phyloP scores from a whole-genome alignment of 2,888 invertebrate genomes.

The Tetragnatha montana region DNA sequence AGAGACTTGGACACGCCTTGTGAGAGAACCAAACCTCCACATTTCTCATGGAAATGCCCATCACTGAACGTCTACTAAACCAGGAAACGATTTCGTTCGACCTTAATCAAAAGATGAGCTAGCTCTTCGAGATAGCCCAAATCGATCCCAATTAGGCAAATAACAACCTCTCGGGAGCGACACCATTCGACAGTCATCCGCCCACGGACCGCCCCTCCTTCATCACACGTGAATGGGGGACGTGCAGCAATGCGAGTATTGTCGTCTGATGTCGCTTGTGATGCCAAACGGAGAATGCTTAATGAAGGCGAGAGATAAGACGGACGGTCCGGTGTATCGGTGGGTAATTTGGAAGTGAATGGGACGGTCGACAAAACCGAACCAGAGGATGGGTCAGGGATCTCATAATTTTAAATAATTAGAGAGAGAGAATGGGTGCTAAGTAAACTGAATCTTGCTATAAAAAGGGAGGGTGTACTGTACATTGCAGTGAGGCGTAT shows the following conservation, averaged over 20 bases:
- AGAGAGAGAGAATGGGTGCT: background rate
- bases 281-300: background rate
- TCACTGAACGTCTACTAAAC: background rate
- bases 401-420: background rate
- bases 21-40: background rate
- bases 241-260: slow-evolving; percentile 33
- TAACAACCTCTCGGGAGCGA: background rate
- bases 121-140: background rate
- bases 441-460: no score
- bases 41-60: background rate
- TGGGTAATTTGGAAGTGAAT: no score
- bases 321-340: background rate
- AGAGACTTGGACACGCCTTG: no score
- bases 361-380: background rate
- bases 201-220: slow-evolving; percentile 2
- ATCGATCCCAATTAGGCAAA: background rate
- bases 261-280: background rate
- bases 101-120: background rate
- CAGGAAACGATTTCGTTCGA: background rate
- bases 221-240: slow-evolving; percentile 7
- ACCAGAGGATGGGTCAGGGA: background rate
- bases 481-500: no score
- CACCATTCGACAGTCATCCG: background rate
- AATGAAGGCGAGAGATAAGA: background rate
- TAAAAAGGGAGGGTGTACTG: no score